These are phyloP conservation scores for Sinonovacula constricta DNA, from an alignment of 1,140 invertebrate species.

Conservation along the genomic window DNA sequence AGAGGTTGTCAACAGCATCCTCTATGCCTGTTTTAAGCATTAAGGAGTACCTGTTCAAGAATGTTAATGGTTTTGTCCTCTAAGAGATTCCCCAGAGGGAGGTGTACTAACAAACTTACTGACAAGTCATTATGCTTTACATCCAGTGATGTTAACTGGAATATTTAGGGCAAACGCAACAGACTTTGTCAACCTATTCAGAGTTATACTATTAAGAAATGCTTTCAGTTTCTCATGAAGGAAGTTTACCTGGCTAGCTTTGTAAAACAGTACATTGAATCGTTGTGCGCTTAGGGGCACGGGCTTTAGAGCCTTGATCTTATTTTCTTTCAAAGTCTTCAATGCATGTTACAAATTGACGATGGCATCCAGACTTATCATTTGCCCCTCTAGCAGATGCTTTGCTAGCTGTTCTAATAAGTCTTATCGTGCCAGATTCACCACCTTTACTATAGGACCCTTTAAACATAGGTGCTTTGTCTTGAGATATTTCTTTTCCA, in stretches of 20 bases:
- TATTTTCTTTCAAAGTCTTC: conserved; percentile 22
- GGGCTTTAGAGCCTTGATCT: neutral
- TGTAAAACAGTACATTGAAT: too few species aligned
- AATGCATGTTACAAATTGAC: too few species aligned
- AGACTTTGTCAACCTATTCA: conserved; percentile 1
- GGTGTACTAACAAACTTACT: conserved; percentile 30
- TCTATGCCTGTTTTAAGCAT: neutral
- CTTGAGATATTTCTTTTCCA: conserved; percentile 11
- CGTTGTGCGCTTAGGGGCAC: conserved; percentile 17
- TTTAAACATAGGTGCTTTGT: conserved; percentile 7
- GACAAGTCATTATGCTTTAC: conserved; percentile 5
- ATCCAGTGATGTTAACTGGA: conserved; percentile 18
- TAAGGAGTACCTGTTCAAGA: neutral
- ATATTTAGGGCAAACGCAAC: conserved; percentile 8
- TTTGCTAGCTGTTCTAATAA: too few species aligned
- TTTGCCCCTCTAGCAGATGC: too few species aligned
- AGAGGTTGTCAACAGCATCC: neutral
- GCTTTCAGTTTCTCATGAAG: conserved; percentile 8
- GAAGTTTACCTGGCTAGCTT: conserved; percentile 30
- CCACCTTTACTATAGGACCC: conserved; percentile 21
- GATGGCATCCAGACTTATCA: conserved; percentile 2
- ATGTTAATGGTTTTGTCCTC: neutral
- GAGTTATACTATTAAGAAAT: too few species aligned
- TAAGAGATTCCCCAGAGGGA: conserved; percentile 18
- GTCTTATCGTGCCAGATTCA: conserved; percentile 5